Evolutionary conservation across 1,140 invertebrate species (phyloP), one percentile per base, ranked within the genome.

Genomic region (Ephestia elutella): DNA sequence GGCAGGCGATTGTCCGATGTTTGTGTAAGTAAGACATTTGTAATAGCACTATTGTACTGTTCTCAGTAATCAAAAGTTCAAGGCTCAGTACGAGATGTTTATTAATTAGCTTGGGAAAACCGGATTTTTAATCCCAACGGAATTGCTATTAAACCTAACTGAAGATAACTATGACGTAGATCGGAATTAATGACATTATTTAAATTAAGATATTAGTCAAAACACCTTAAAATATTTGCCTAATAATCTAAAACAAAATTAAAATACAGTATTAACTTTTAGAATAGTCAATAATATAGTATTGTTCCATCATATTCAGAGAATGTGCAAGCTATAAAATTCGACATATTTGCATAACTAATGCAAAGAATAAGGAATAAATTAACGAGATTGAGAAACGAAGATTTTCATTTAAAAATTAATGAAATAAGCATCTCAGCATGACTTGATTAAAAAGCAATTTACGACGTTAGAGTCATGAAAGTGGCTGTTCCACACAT

Each of bases 41-140:
- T 83, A 83, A 83, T 71, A 82, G 75, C 59, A 65, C 78, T 65
- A 86, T 88, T 88, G 86, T 88, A 76, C 78, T 73, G 50, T 78
- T 77, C 72, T 71, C 44, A 62, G 70, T 73, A 80, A 82, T 75
- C 74, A 77, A 85, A 87, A 88, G 86, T 83, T 88, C 86, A 88
- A 88, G 86, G 86, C 61, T 73, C 57, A 61, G 60, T 77, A 78
- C 80, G 72, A 79, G 82, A 82, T 82, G 79, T 73, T 78, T 86
- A 86, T 86, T 87, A 87, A 87, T 87, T 87, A 87, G 74, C 63
- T 75, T 78, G 69, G 71, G 77, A 79, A 73, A 78, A 80, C 77
- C 70, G 66, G 71, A 67, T 60, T 62, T 63, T 81, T 80, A 78
- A 79, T 79, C 71, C 66, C 65, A 60, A 72, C 69, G 50, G 60